Conservation (phyloP, 2,113 vertebrate genomes). For the Sinocyclocheilus grahami region DNA sequence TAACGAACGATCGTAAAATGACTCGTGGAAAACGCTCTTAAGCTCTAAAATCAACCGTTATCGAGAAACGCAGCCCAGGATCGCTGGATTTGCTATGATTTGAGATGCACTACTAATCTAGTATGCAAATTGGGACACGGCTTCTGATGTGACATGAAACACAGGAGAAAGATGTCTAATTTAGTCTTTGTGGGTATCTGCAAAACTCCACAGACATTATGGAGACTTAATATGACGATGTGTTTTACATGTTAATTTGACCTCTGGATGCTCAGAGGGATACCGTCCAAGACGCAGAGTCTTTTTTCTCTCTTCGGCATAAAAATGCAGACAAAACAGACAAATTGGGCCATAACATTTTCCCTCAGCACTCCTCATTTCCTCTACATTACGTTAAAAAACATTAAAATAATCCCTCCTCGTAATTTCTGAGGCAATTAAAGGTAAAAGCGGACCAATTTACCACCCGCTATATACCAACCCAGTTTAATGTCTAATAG, state of each 20-base stretch:
- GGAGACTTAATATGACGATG: background rate
- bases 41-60: too few species aligned
- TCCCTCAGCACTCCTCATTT: conserved; percentile 22
- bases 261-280: conserved; percentile 3
- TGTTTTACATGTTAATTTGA: conserved; percentile 9
- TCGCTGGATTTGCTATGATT: too few species aligned
- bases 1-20: too few species aligned
- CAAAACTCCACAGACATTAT: background rate
- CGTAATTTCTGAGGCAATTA: conserved; percentile 41
- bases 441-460: conserved; percentile 40
- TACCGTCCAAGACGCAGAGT: background rate
- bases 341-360: conserved; percentile 31
- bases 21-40: too few species aligned
- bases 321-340: conserved; percentile 23
- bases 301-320: background rate
- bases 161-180: background rate
- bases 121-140: background rate
- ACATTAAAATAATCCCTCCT: conserved; percentile 37
- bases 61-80: too few species aligned
- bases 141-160: background rate
- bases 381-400: conserved; percentile 25
- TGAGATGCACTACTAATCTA: background rate
- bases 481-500: conserved; percentile 32
- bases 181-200: background rate
- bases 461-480: conserved; percentile 16